phyloP scores from a whole-genome alignment of 2,113 vertebrate species.

The Tautogolabrus adspersus region DNA sequence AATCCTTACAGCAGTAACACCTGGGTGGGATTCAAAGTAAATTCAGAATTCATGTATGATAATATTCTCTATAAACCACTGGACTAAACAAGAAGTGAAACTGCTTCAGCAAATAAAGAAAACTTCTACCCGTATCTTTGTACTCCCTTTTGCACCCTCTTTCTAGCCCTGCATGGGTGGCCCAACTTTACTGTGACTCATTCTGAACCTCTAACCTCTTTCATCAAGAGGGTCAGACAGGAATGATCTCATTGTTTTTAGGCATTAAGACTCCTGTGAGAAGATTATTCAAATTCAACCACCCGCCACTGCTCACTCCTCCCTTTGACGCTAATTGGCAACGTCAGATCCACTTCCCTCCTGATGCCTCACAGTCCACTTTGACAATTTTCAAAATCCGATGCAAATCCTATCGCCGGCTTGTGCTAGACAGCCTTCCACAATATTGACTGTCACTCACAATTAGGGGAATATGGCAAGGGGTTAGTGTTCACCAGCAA shows the following conservation, averaged over 20 bases:
- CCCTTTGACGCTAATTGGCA: conserved; percentile 76
- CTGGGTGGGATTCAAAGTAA: no score
- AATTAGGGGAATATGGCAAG: conserved; percentile 75
- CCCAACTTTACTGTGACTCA: conserved; percentile 9
- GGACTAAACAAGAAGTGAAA: background rate
- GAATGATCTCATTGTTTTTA: conserved; percentile 74
- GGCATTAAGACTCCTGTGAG: conserved; percentile 64
- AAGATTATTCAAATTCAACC: conserved; percentile 76
- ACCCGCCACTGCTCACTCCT: conserved; percentile 45
- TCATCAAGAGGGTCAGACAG: conserved; percentile 59
- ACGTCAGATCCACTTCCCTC: conserved; percentile 77
- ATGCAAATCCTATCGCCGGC: conserved; percentile 84
- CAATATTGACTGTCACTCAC: conserved; percentile 84
- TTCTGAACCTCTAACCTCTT: conserved; percentile 55
- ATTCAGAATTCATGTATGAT: no score
- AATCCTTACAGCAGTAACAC: no score
- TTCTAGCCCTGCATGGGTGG: conserved; percentile 27
- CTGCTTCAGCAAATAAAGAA: background rate
- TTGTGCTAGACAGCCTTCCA: conserved; percentile 61
- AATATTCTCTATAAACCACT: background rate
- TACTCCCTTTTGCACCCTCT: conserved; percentile 1
- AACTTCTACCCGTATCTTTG: background rate
- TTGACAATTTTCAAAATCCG: conserved; percentile 84
- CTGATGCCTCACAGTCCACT: conserved; percentile 75
- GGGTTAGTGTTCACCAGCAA: conserved; percentile 73